phyloP scores from a whole-genome alignment of 2,113 vertebrate genomes.

The Malurus elegans region DNA sequence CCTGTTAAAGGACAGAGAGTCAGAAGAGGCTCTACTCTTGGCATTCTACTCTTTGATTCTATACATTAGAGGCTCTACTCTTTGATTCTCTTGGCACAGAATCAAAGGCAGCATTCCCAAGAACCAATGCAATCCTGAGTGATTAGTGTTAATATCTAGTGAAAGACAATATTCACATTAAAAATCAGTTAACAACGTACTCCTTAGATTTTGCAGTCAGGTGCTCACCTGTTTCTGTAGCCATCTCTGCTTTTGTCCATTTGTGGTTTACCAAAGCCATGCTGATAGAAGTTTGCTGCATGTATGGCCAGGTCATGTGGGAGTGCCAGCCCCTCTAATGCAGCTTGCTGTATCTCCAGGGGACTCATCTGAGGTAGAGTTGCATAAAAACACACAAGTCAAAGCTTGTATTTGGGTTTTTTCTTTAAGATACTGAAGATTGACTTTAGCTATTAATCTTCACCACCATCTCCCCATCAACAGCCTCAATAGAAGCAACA shows the following conservation, averaged over 20 bases:
- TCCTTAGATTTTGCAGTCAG: neutral
- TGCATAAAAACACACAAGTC: neutral
- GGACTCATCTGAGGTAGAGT: conserved; percentile 78
- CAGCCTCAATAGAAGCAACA: neutral
- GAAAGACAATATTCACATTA: neutral
- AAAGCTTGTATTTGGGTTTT: neutral
- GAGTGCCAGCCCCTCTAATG: conserved; percentile 84
- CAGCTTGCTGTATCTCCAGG: conserved; percentile 84
- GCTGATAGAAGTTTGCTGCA: conserved; percentile 83
- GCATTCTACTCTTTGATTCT: neutral
- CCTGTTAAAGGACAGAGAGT: conserved; percentile 62
- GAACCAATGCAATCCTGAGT: neutral
- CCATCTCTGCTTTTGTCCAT: conserved; percentile 84
- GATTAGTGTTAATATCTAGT: neutral
- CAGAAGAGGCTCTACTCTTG: neutral
- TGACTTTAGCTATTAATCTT: neutral
- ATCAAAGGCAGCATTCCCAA: neutral
- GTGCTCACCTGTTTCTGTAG: conserved; percentile 85
- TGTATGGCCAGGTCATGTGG: conserved; percentile 89
- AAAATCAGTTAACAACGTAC: neutral
- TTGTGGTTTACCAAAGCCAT: conserved; percentile 84
- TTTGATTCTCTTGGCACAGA: neutral
- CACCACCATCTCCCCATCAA: neutral
- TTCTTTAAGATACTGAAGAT: neutral
- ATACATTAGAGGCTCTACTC: neutral